Evolutionary conservation across 1,140 invertebrate genomes (phyloP), one percentile per base, ranked within the genome.

Genomic region (Cyclargus thomasi): DNA sequence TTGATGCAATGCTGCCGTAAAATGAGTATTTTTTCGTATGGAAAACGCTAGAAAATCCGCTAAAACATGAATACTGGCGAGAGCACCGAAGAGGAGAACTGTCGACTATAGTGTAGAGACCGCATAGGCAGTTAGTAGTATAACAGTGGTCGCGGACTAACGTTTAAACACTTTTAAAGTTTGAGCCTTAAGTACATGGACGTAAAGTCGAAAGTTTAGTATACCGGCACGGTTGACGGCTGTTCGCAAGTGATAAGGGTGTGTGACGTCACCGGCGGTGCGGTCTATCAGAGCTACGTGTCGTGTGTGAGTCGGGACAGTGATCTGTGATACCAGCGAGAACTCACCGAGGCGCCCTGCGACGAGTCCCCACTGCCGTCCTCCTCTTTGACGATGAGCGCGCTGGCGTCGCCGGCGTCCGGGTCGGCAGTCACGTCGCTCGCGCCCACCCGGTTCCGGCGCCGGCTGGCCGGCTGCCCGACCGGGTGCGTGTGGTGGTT

Each of bases 401-500:
- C 74, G 70, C 62, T 72, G 66, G 72, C 74, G 69, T 73, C 74
- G 47, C 75, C 73, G 64, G 67, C 68, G 53, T 74, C 70, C 63
- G 73, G 70, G 36, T 70, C 75, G 64, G 71, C 67, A 23, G 73
- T 80, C 70, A 93, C 86, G 85, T 95, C 94, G 71, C 93, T 94
- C 62, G 93, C 94, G 11, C 94, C 94, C 36, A 95, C 94, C 73
- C 95, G 94, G 79, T 95, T 95, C 70, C 94, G 92, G 62, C 88
- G 84, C 78, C 84, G 84, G 74, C 69, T 83, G 80, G 69, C 70
- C 81, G 75, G 77, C 77, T 94, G 93, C 53, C 95, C 94, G 65
- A 94, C 93, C 1, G 95, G 93, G 62, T 95, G 95, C 77, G 97
- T 92, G 90, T 97, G 95, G 81, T 97, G 95, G 90, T 97, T 96